Conservation (phyloP, 2,113 vertebrate species). For the Takifugu bimaculatus region DNA sequence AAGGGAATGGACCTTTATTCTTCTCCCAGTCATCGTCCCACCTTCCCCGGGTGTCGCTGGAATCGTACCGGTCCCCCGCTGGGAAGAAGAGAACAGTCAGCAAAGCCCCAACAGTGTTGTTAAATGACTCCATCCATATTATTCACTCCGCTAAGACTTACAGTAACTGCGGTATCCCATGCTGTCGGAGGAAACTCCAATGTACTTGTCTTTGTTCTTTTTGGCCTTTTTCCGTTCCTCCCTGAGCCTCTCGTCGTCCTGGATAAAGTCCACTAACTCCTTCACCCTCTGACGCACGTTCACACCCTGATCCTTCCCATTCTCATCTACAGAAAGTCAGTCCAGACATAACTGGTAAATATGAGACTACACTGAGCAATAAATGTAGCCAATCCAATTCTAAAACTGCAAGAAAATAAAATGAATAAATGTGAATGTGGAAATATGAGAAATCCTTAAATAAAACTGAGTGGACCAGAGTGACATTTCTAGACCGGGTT, state of each 20-base stretch:
- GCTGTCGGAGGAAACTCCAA: slow-evolving; percentile 92
- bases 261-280: slow-evolving; percentile 93
- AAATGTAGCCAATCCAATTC: not conserved
- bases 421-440: no score
- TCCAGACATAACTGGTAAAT: not conserved
- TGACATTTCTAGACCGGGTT: no score
- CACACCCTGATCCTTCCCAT: slow-evolving; percentile 96
- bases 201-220: slow-evolving; percentile 97
- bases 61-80: slow-evolving; percentile 86
- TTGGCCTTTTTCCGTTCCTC: slow-evolving; percentile 98
- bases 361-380: not conserved
- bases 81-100: slow-evolving; percentile 13
- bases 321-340: slow-evolving; percentile 81
- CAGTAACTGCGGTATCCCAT: slow-evolving; percentile 84
- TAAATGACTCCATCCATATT: not conserved
- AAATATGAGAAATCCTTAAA: no score
- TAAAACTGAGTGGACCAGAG: no score
- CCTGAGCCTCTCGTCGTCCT: slow-evolving; percentile 93
- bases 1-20: slow-evolving; percentile 87
- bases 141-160: slow-evolving; percentile 66
- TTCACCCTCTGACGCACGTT: slow-evolving; percentile 98
- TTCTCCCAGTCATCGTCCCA: slow-evolving; percentile 98
- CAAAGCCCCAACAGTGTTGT: not conserved
- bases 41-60: slow-evolving; percentile 79
- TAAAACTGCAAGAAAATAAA: no score